phyloP scores from a whole-genome alignment of 2,113 vertebrate species.

The Anoura caudifer region DNA sequence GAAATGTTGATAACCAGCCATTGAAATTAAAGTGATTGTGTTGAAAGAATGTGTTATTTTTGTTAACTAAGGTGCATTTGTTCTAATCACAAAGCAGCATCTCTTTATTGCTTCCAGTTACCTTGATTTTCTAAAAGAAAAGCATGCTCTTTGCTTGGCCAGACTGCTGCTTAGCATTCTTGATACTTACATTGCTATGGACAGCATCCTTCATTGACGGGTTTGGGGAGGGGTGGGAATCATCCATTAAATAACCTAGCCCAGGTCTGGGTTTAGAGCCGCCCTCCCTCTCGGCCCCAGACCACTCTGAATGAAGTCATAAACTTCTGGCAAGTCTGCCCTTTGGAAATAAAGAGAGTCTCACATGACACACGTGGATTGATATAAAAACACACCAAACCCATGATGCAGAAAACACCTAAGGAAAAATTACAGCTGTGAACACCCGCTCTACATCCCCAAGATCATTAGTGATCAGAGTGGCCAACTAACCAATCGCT shows the following conservation, averaged over 20 bases:
- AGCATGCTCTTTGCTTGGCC: slow-evolving; percentile 80
- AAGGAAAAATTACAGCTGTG: slow-evolving; percentile 12
- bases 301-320: not conserved
- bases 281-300: slow-evolving; percentile 24
- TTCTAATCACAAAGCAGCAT: slow-evolving; percentile 45
- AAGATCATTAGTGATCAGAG: not conserved
- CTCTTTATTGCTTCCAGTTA: slow-evolving; percentile 39
- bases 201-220: slow-evolving; percentile 52
- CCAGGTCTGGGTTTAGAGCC: not conserved
- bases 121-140: slow-evolving; percentile 66
- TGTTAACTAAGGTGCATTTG: slow-evolving; percentile 59
- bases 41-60: slow-evolving; percentile 31
- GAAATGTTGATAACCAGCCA: not conserved
- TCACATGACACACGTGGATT: slow-evolving; percentile 22
- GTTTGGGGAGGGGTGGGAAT: not conserved
- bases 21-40: not conserved
- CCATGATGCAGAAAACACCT: slow-evolving; percentile 47
- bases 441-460: not conserved
- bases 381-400: slow-evolving; percentile 53
- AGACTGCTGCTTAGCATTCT: slow-evolving; percentile 70
- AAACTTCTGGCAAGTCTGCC: slow-evolving; percentile 48
- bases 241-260: not conserved
- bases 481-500: not conserved
- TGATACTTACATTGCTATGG: slow-evolving; percentile 60
- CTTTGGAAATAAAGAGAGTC: slow-evolving; percentile 47